Base-by-base conservation (phyloP, 2,113 vertebrate genomes). In the Manacus vitellinus region DNA sequence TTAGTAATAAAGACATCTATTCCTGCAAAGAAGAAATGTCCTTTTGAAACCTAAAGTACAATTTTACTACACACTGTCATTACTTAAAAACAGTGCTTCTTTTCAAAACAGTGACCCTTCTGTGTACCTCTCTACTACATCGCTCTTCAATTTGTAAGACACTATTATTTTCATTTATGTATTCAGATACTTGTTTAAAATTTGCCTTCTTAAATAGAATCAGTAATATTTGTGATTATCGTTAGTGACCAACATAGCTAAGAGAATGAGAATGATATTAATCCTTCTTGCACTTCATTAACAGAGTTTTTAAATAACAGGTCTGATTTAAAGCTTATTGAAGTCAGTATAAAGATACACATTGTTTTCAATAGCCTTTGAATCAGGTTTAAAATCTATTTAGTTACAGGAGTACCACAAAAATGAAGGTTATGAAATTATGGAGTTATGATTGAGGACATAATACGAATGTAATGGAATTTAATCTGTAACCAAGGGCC, bases 361-460 rank as follows among this genome's bases (percentile, higher is more conserved):
- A 30, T 51, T 74, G 16, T 68, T 91, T 92, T 61, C 33, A 87
- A 59, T 54, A 92, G 55, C 24, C 12, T 89, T 82, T 61, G 44
- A 31, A 87, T 78, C 24, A 89, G 52, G 39, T 9, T 89, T 94
- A 89, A 89, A 43, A 68, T 75, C 63, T 46, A 25, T 87, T 95
- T 86, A 92, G 86, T 59, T 75, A 87, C 47, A 95, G 65, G 44
- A 85, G 17, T 63, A 78, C 3, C 1, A 7, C 5, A 15, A 63
- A 71, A 78, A 67, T 44, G 14, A 85, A 90, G 5, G 24, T 87
- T 85, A 54, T 72, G 58, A 91, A 81, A 67, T 65, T 68, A 90
- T 7, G 37, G 15, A 65, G 49, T 79, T 93, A 87, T 92, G 44
- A 61, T 24, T 68, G 52, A 92, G 31, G 47, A 66, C 27, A 39